Percentiles rank a stretch among this genome's conserved stretches.
Evolutionary conservation across 2,888 invertebrate species (phyloP).

Genomic region (Ochlodes sylvanus): DNA sequence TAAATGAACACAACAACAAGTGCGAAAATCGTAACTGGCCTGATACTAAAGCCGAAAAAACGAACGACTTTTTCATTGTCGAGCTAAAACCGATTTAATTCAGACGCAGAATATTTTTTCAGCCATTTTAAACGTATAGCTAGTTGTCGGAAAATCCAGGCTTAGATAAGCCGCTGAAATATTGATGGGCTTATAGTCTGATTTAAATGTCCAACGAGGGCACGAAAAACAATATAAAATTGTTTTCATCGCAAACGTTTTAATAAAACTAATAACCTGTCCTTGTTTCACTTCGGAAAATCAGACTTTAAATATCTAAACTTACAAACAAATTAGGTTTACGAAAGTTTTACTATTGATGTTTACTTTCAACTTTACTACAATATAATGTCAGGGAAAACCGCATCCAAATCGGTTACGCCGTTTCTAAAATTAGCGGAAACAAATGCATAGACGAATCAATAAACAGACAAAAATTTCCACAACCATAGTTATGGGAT

Average conservation of each 20-base stretch:
- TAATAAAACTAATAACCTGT: too few relatives aligned
- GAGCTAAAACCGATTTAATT: slow-evolving; percentile 26
- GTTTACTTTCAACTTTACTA: too few relatives aligned
- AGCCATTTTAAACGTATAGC: slow-evolving; percentile 10
- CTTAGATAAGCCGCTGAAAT: slow-evolving; percentile 34
- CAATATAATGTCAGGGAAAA: too few relatives aligned
- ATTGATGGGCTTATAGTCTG: slow-evolving; percentile 19
- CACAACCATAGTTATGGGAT: too few relatives aligned
- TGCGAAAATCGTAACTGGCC: not conserved
- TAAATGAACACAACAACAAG: not conserved
- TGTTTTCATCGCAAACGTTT: not conserved
- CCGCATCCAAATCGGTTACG: too few relatives aligned
- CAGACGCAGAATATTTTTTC: slow-evolving; percentile 19
- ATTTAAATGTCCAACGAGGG: not conserved
- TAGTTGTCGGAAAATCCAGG: slow-evolving; percentile 12
- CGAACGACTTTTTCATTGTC: slow-evolving; percentile 22
- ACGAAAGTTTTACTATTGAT: too few relatives aligned
- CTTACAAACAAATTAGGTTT: too few relatives aligned
- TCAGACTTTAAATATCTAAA: too few relatives aligned
- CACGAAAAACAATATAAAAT: slow-evolving; percentile 8
- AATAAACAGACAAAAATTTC: too few relatives aligned
- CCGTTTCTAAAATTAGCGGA: too few relatives aligned
- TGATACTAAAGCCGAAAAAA: not conserved
- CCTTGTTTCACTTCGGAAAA: too few relatives aligned
- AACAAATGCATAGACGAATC: too few relatives aligned